Evolutionary conservation across 1,140 invertebrate species (phyloP).

Genomic region (Chrysoperla carnea): DNA sequence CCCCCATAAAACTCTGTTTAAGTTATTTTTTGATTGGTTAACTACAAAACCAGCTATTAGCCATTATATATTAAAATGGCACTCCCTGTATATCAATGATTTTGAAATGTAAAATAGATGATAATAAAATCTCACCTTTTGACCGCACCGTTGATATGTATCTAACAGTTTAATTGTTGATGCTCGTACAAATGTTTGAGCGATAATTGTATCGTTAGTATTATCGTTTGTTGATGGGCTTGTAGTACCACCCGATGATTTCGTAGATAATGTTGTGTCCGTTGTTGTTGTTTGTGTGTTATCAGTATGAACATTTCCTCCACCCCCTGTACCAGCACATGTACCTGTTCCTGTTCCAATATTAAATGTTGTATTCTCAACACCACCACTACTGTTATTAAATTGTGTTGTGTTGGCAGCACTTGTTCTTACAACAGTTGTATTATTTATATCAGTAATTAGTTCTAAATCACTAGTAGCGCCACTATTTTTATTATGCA

Average conservation of each 20-base stretch:
- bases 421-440: too few species aligned
- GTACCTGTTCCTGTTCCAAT: conserved; percentile 6
- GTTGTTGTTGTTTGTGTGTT: background rate
- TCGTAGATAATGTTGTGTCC: conserved; percentile 8
- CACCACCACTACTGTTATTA: too few species aligned
- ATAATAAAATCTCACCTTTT: conserved; percentile 30
- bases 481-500: too few species aligned
- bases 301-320: background rate
- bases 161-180: conserved; percentile 57
- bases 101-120: background rate
- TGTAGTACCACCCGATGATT: conserved; percentile 21
- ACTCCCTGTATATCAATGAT: too few species aligned
- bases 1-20: too few species aligned
- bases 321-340: background rate
- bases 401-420: too few species aligned
- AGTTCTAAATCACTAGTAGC: too few species aligned
- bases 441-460: too few species aligned
- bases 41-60: too few species aligned
- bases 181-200: conserved; percentile 41
- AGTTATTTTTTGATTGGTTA: too few species aligned
- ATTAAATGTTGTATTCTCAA: background rate
- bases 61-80: too few species aligned
- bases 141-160: conserved; percentile 47
- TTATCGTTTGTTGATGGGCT: conserved; percentile 6
- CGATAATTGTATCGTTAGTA: conserved; percentile 31